phyloP scores from a whole-genome alignment of 2,797 vertebrate species.

The Pseudomugil tenellus region DNA sequence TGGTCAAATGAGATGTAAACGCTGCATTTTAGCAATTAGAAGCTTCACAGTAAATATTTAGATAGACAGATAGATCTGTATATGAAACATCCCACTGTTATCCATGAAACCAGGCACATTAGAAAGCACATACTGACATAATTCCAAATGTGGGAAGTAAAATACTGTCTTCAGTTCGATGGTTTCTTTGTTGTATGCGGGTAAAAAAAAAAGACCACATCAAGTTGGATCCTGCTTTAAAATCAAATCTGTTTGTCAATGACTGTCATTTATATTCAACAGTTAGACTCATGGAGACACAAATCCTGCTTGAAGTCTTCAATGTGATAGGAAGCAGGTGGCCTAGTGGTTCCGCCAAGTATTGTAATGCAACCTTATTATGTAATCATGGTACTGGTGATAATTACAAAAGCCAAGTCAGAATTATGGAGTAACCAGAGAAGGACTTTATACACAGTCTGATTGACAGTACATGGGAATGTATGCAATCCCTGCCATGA shows the following conservation, averaged over 20 bases:
- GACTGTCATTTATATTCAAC: slow-evolving; percentile 44
- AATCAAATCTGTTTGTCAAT: slow-evolving; percentile 33
- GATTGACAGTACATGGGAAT: slow-evolving; percentile 1
- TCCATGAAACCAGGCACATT: slow-evolving; percentile 50
- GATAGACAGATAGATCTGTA: slow-evolving; percentile 9
- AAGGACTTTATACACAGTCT: neutral
- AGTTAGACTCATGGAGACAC: slow-evolving; percentile 22
- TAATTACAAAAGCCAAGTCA: neutral
- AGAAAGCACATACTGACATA: slow-evolving; percentile 43
- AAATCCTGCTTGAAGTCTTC: slow-evolving; percentile 30
- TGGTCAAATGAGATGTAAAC: slow-evolving; percentile 17
- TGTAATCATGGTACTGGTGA: slow-evolving; percentile 23
- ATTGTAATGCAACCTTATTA: slow-evolving; percentile 7
- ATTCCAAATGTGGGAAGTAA: slow-evolving; percentile 29
- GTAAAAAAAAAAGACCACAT: slow-evolving; percentile 38
- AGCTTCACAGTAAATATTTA: slow-evolving; percentile 47
- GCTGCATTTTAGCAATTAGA: slow-evolving; percentile 10
- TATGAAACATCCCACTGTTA: slow-evolving; percentile 24
- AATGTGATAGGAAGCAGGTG: slow-evolving; percentile 34
- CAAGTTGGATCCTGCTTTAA: slow-evolving; percentile 36
- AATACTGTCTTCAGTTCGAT: slow-evolving; percentile 38
- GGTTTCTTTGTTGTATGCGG: slow-evolving; percentile 44
- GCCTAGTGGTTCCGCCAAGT: slow-evolving; percentile 30
- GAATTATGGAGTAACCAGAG: slow-evolving; percentile 1
- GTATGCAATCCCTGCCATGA: neutral